Evolutionary conservation across 2,113 vertebrate species (phyloP).

Genomic region (Sorex araneus): DNA sequence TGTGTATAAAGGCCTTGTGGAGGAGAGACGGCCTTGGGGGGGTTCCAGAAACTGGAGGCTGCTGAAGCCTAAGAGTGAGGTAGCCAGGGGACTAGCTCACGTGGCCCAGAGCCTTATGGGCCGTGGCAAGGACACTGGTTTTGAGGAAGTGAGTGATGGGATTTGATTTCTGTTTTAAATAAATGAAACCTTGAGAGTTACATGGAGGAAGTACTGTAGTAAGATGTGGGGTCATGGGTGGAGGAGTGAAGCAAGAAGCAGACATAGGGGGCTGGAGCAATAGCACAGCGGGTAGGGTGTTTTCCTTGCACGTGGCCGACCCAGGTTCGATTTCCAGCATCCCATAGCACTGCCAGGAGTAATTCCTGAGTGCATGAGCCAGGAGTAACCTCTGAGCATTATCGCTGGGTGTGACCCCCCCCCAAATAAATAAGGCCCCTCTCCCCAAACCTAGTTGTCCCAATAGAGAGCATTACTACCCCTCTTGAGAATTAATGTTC

Average conservation of each 20-base stretch:
- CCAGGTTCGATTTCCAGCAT: too few relatives aligned
- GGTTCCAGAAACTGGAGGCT: not conserved
- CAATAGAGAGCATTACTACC: too few relatives aligned
- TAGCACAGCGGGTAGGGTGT: too few relatives aligned
- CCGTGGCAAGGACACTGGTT: not conserved
- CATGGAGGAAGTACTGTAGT: not conserved
- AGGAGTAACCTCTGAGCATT: too few relatives aligned
- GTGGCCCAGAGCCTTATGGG: not conserved
- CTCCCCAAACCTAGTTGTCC: not conserved
- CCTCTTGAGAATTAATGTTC: not conserved
- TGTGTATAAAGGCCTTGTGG: not conserved
- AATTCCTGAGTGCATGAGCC: too few relatives aligned
- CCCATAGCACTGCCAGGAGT: too few relatives aligned
- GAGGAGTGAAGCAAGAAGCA: not conserved
- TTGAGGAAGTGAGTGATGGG: not conserved
- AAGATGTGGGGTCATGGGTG: not conserved
- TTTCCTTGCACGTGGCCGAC: too few relatives aligned
- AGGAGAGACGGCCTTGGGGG: not conserved
- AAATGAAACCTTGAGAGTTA: not conserved
- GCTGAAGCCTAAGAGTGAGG: not conserved
- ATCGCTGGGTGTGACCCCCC: too few relatives aligned
- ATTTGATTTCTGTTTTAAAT: slow-evolving; percentile 26
- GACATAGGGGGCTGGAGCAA: too few relatives aligned
- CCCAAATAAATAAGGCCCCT: not conserved
- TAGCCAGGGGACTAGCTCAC: not conserved